Evolutionary conservation across 1,140 invertebrate species (phyloP).

Genomic region (Elymnias hypermnestra): DNA sequence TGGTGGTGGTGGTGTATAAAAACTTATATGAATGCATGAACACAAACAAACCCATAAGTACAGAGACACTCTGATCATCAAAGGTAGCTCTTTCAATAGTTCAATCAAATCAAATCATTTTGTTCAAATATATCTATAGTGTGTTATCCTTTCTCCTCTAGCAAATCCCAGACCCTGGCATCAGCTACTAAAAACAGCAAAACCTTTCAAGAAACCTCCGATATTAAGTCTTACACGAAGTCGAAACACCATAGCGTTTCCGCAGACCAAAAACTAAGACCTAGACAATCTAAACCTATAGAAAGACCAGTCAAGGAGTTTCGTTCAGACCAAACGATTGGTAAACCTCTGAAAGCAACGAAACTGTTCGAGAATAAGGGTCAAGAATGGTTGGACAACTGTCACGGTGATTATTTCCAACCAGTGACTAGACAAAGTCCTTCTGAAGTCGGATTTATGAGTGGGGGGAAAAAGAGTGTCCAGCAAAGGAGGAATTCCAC

Average conservation of each 20-base stretch:
- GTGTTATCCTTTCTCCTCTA: too few species aligned
- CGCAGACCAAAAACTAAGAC: conserved; percentile 49
- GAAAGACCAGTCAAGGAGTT: conserved; percentile 50
- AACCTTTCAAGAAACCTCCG: conserved; percentile 45
- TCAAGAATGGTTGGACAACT: conserved; percentile 45
- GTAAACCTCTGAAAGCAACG: conserved; percentile 46
- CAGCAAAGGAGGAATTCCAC: conserved; percentile 59
- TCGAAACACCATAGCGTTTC: conserved; percentile 42
- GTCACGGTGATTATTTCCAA: conserved; percentile 46
- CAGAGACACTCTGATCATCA: too few species aligned
- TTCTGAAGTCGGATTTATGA: conserved; percentile 28
- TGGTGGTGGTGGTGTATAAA: too few species aligned
- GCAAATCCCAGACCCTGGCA: conserved; percentile 43
- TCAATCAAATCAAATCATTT: too few species aligned
- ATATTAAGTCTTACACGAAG: conserved; percentile 33
- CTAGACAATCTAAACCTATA: conserved; percentile 26
- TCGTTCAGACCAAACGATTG: conserved; percentile 41
- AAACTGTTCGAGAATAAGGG: conserved; percentile 36
- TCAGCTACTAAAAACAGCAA: conserved; percentile 46
- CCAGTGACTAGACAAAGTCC: conserved; percentile 37
- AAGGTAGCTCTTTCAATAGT: too few species aligned
- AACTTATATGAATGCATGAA: too few species aligned
- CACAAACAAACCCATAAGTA: too few species aligned
- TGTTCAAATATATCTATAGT: too few species aligned
- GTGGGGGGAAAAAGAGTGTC: conserved; percentile 38